Base-by-base conservation (phyloP, 2,888 invertebrate species). In the Nasonovia ribisnigri region DNA sequence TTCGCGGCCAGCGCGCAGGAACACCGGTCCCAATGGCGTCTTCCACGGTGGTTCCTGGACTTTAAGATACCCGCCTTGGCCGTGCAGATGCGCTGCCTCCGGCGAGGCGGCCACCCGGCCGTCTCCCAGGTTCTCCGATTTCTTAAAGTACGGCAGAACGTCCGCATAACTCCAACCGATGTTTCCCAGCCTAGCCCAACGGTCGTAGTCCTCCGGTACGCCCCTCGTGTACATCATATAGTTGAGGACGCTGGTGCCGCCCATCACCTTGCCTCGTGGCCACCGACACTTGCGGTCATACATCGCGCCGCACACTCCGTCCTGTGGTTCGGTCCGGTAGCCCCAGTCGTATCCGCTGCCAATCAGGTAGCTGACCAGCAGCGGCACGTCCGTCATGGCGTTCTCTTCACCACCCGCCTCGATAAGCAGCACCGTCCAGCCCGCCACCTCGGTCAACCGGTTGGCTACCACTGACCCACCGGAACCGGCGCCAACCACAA, bases 1-100 rank as follows among this genome's bases (percentile, higher is more conserved):
- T 95, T 54, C 95, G 95, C 95, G 96, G 0, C 96, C 96, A 90
- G 97, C 98, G 95, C 98, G 97, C 2, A 98, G 96, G 54, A 98
- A 96, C 43, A 98, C 97, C 95, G 97, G 97, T 95, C 98, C 98
- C 90, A 98, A 96, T 0, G 98, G 98, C 0, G 98, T 98, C 95
- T 98, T 98, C 95, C 98, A 98, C 0, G 98, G 98, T 95, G 98
- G 98, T 95, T 97, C 97, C 0, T 97, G 97, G 16, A 98, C 97
- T 0, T 98, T 97, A 91, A 98, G 95, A 1, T 97, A 97, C 0
- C 98, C 98, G 0, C 98, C 98, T 0, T 97, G 96, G 0, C 97
- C 97, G 95, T 98, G 77, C 20, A 36, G 98, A 95, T 97, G 98
- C 0, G 96, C 97, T 95, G 26, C 96, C 96, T 77, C 96, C 95